These are phyloP conservation scores for Pantelozetes paolii DNA, from an alignment of 2,888 invertebrate genomes.

Conservation along the genomic window DNA sequence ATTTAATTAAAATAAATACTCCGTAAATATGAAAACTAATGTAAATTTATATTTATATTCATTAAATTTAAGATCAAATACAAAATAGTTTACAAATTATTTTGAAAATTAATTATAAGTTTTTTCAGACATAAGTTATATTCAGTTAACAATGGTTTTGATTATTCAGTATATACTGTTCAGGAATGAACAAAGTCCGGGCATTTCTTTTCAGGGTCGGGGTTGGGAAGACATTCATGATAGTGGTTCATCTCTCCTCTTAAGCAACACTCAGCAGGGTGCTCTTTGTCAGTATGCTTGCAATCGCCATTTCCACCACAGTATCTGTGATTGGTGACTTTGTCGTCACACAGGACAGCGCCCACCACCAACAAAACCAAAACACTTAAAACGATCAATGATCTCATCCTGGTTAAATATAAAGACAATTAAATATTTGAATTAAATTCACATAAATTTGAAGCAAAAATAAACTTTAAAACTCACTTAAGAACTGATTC, in stretches of 20 bases:
- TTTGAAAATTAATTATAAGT: no score
- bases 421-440: no score
- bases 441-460: background rate
- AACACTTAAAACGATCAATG: background rate
- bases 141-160: no score
- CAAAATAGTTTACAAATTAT: no score
- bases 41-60: no score
- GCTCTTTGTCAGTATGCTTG: slow-evolving; percentile 35
- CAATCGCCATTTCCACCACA: slow-evolving; percentile 40
- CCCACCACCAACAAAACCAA: slow-evolving; percentile 23
- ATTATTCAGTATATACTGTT: no score
- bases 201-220: slow-evolving; percentile 16
- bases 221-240: slow-evolving; percentile 37
- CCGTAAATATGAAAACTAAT: no score
- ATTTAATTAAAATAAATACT: no score
- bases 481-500: background rate
- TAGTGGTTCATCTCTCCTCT: slow-evolving; percentile 25
- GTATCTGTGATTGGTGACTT: slow-evolving; percentile 20
- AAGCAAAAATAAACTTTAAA: background rate
- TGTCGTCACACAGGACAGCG: slow-evolving; percentile 1
- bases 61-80: no score
- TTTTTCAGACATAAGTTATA: no score
- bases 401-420: background rate
- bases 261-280: slow-evolving; percentile 35
- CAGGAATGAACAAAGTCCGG: slow-evolving; percentile 32